Evolutionary conservation across 2,888 invertebrate genomes (phyloP), one percentile per base, ranked within the genome.

Genomic region (Pachydiplax longipennis): DNA sequence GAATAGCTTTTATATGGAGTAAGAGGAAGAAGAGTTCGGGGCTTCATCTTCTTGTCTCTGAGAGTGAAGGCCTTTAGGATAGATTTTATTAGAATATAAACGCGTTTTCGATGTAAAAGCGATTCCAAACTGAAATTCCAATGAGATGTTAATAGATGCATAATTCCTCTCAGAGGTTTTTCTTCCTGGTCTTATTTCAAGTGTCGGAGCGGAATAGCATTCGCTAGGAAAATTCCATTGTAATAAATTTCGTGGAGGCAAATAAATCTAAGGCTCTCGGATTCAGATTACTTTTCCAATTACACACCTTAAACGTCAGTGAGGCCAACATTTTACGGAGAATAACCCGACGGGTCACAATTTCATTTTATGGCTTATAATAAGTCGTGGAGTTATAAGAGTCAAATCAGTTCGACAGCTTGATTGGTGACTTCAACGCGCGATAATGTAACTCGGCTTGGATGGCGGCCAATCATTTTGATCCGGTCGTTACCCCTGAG

Each of bases 341-440:
- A 73, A 31, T 73, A 15, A 37, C 37, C 35, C 35, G 15, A 4
- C 44, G 2, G n/a, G 2, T 22, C 35, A 37, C 44, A n/a, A 35
- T 81, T 22, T 22, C 31, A 13, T n/a, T 87, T 87, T 87, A 87
- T 87, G 87, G n/a, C 87, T 87, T 58, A 58, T 65, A 65, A 87
- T 87, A 87, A 61, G 25, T 87, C 87, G 15, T n/a, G 12, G 61
- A 87, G 87, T 87, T 87, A 22, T 61, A 87, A 35, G 87, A 87
- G 61, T 87, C 35, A 87, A 87, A 61, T 61, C 53, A 35, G 61
- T 65, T 87, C 37, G 61, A 87, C 61, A 87, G 37, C 31, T 65
- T 87, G 87, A 87, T 87, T 87, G 87, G 61, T 65, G 87, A 87
- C 87, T 87, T 87, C 87, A 87, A 87, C 61, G 87, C 87, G 61